Conservation (phyloP, 2,113 vertebrate genomes). For the Copsychus sechellarum region DNA sequence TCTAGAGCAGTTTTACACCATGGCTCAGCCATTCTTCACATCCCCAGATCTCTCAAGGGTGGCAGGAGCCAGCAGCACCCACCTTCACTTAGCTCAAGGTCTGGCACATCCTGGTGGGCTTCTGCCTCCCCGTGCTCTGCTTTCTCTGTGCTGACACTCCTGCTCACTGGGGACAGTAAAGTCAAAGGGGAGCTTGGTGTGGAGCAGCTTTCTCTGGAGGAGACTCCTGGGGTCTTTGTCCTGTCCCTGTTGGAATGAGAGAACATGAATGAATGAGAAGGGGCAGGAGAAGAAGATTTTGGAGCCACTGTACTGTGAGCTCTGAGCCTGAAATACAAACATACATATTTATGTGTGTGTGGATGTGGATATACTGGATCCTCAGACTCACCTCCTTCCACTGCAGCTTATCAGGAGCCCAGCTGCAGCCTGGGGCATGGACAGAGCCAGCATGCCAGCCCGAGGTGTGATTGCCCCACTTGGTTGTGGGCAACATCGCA, state of each 20-base stretch:
- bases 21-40: background rate
- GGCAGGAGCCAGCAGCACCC: background rate
- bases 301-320: background rate
- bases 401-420: background rate
- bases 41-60: background rate
- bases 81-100: background rate
- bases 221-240: background rate
- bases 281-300: background rate
- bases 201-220: conserved; percentile 42
- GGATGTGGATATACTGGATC: background rate
- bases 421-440: background rate
- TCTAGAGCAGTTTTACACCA: background rate
- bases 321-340: background rate
- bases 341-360: background rate
- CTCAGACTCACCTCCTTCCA: background rate
- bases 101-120: background rate
- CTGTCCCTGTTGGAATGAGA: conserved; percentile 44
- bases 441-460: background rate
- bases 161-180: conserved; percentile 10
- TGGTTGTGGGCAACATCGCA: fast-evolving
- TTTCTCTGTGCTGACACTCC: conserved; percentile 26
- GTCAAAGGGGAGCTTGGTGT: conserved; percentile 37
- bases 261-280: background rate
- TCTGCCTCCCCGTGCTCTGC: background rate
- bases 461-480: conserved; percentile 8